Evolutionary conservation across 2,113 vertebrate genomes (phyloP), one percentile per base, ranked within the genome.

Genomic region (Ardeotis arabs): DNA sequence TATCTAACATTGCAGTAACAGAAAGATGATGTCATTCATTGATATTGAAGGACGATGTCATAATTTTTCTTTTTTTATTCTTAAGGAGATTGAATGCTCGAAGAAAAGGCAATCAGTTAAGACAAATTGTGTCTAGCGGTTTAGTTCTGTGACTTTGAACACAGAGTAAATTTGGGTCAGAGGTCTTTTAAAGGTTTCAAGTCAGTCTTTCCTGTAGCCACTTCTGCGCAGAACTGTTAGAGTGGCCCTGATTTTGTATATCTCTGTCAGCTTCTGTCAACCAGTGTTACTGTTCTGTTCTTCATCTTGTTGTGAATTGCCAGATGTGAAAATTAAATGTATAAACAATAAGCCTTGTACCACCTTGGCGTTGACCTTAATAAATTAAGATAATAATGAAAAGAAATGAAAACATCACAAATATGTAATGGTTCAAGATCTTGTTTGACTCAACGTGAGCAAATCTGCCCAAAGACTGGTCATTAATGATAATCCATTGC

Each of bases 271-370:
- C 64, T 91, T 75, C 80, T 87, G 91, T 91, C 95, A 84, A 0
- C 23, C 59, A 52, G 1, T 12, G 35, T 93, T 91, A 53, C 74
- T 39, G 62, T 91, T 92, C 8, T 63, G 77, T 93, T 96, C 92
- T 18, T 92, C 84, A 89, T 44, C 60, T 39, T 81, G 82, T 85
- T 7, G 6, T 29, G 50, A 82, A 83, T 21, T 87, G 84, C 93
- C 95, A 93, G 90, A 82, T 90, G 84, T 92, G 87, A 87, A 84
- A 84, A 78, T 58, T 35, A 95, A 91, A 76, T 81, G 85, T 94
- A 3, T 31, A 31, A 89, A 64, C 56, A 45, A 93, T 5, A 41
- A 93, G 37, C 86, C 77, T 69, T 90, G 92, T 96, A 95, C 49
- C 90, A 90, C 74, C 81, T 86, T 59, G 76, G 91, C 63, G 1